A percentile compares a stretch with the other conserved stretches of the same genome.
These are phyloP conservation scores for Synanceia verrucosa DNA, from an alignment of 2,797 vertebrate genomes.

Conservation along the genomic window DNA sequence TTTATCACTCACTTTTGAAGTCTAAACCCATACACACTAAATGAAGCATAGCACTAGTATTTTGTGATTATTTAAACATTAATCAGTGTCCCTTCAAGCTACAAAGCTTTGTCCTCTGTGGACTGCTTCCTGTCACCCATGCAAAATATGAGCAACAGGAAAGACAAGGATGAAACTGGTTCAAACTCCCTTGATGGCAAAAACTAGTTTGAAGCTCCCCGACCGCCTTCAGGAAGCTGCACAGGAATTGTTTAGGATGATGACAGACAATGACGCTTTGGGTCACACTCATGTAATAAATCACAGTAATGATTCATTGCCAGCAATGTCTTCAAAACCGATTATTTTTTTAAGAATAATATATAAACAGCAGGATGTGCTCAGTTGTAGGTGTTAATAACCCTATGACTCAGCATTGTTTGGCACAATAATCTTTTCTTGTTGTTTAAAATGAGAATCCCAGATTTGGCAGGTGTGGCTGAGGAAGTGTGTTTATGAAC, in stretches of 20 bases:
- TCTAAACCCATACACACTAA: background rate
- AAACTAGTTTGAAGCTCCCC: constrained; percentile 54
- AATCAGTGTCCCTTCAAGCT: constrained; percentile 27
- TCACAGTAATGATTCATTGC: constrained; percentile 10
- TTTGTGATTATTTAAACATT: constrained; percentile 32
- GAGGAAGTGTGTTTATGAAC: background rate
- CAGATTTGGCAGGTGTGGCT: background rate
- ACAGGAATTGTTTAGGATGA: constrained; percentile 36
- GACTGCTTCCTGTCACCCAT: background rate
- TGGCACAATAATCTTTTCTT: background rate
- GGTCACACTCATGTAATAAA: constrained; percentile 10
- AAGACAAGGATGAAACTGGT: constrained; percentile 30
- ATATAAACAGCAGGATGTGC: background rate
- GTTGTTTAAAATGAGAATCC: background rate
- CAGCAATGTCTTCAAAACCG: background rate
- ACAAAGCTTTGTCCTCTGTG: constrained; percentile 27
- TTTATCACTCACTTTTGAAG: too few relatives aligned
- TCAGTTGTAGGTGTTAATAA: background rate
- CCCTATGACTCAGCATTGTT: background rate
- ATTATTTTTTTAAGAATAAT: background rate
- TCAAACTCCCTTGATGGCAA: constrained; percentile 45
- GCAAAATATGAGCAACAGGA: constrained; percentile 46
- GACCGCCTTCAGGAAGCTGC: constrained; percentile 36
- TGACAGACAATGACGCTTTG: constrained; percentile 1
- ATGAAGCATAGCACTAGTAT: too few relatives aligned